phyloP scores from a whole-genome alignment of 2,113 vertebrate genomes.

The Heloderma charlesbogerti region DNA sequence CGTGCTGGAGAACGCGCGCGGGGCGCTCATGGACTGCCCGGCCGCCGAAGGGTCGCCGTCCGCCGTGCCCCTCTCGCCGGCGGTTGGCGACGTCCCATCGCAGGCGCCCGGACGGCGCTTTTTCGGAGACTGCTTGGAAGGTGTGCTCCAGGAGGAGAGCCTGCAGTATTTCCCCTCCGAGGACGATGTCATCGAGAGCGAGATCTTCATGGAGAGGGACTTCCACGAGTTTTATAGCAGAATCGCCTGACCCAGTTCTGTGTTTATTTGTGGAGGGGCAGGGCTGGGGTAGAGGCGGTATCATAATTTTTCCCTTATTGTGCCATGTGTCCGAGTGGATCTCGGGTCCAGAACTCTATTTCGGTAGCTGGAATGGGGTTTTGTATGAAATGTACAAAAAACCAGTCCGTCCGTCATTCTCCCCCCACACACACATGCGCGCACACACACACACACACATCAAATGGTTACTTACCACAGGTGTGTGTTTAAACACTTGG shows the following conservation, averaged over 20 bases:
- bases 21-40: constrained; percentile 80
- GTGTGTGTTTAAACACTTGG: not conserved
- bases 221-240: constrained; percentile 87
- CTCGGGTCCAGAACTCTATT: not conserved
- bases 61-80: not conserved
- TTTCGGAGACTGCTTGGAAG: constrained; percentile 36
- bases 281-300: too few species aligned
- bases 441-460: too few species aligned
- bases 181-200: constrained; percentile 85
- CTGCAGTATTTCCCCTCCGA: constrained; percentile 90
- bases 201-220: constrained; percentile 89
- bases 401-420: too few species aligned
- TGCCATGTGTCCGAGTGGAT: not conserved
- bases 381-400: not conserved
- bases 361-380: not conserved
- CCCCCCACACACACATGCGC: too few species aligned
- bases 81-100: not conserved
- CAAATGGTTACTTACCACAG: not conserved
- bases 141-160: constrained; percentile 80
- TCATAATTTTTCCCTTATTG: not conserved
- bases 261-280: too few species aligned
- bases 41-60: not conserved
- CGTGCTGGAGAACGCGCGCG: constrained; percentile 87
- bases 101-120: constrained; percentile 29
- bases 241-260: constrained; percentile 62